Evolutionary conservation across 2,797 vertebrate species (phyloP).

Genomic region (Dallia pectoralis): DNA sequence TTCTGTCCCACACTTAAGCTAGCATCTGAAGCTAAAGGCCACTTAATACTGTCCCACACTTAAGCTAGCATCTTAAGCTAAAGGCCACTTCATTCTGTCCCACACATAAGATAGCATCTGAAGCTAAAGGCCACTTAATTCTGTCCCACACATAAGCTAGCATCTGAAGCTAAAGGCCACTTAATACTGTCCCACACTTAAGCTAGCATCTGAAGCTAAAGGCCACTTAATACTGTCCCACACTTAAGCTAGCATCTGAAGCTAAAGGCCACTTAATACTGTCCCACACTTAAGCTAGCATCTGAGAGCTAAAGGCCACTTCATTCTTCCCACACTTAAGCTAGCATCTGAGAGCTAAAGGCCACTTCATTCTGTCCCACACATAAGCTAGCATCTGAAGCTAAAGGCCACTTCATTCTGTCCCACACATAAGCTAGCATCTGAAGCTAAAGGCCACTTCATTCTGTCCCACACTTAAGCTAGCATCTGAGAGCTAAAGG

Average conservation of each 20-base stretch:
- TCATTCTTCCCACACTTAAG: not conserved
- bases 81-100: not conserved
- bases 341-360: slow-evolving; percentile 1
- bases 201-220: not conserved
- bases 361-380: not conserved
- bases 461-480: not conserved
- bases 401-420: slow-evolving; percentile 4
- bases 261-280: slow-evolving; percentile 4
- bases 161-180: slow-evolving; percentile 1
- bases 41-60: not conserved
- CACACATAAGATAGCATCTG: not conserved
- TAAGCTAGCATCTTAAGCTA: not conserved
- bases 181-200: not conserved
- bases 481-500: slow-evolving; percentile 1
- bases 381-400: not conserved
- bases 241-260: not conserved
- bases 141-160: not conserved
- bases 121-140: slow-evolving; percentile 5
- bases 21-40: slow-evolving; percentile 1
- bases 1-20: not conserved
- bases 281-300: not conserved
- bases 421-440: not conserved
- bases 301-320: not conserved
- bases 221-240: not conserved
- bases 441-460: slow-evolving; percentile 1